phyloP scores from a whole-genome alignment of 1,140 invertebrate species.

The Drosophila kohkoa region DNA sequence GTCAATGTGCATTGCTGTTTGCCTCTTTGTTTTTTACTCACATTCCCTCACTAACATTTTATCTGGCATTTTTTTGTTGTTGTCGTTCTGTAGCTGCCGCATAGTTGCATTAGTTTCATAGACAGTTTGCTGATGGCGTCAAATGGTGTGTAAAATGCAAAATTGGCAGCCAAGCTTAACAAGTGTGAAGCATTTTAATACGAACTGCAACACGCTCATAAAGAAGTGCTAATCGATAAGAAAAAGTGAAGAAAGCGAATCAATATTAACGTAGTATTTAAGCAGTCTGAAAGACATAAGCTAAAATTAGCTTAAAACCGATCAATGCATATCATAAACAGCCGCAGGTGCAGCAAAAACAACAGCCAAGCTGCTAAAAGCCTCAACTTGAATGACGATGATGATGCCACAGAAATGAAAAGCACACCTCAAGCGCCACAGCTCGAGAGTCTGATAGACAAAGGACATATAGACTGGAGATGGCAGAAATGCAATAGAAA shows the following conservation, averaged over 20 bases:
- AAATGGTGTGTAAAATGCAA: constrained; percentile 58
- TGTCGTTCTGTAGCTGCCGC: constrained; percentile 37
- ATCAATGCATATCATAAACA: constrained; percentile 47
- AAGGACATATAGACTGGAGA: constrained; percentile 25
- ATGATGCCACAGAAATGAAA: constrained; percentile 31
- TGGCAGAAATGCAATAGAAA: constrained; percentile 55
- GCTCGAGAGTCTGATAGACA: constrained; percentile 39
- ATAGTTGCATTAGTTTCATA: constrained; percentile 61
- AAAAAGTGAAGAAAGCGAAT: not conserved
- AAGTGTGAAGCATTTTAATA: constrained; percentile 2
- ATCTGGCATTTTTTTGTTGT: not conserved
- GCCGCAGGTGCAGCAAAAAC: constrained; percentile 13
- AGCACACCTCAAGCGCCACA: constrained; percentile 66
- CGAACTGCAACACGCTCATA: not conserved
- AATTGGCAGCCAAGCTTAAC: constrained; percentile 38
- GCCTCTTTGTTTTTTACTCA: constrained; percentile 43
- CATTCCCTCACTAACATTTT: constrained; percentile 17
- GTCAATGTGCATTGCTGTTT: constrained; percentile 59
- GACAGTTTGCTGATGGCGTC: constrained; percentile 41
- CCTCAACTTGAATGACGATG: constrained; percentile 18
- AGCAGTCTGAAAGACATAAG: too few relatives aligned
- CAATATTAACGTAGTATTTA: too few relatives aligned
- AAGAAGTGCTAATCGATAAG: constrained; percentile 1
- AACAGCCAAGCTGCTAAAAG: constrained; percentile 22
- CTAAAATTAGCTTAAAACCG: constrained; percentile 28